A percentile compares a stretch with the other conserved stretches of the same genome.
phyloP scores from a whole-genome alignment of 2,888 invertebrate genomes.

The Drosophila setosimentum region DNA sequence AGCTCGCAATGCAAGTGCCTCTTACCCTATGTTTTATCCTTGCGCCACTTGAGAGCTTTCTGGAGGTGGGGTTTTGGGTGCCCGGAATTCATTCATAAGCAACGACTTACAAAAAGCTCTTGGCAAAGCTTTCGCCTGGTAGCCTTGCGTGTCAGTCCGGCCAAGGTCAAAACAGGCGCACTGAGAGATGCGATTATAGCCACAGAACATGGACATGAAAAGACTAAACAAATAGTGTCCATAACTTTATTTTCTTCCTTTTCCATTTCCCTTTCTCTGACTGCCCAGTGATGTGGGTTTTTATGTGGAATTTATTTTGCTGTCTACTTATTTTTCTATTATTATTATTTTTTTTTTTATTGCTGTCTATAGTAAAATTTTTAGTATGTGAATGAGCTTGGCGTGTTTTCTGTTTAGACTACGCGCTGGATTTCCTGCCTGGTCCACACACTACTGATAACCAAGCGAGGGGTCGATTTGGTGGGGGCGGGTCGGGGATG shows the following conservation, averaged over 20 bases:
- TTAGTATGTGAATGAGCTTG: neutral
- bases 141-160: conserved; percentile 54
- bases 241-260: conserved; percentile 14
- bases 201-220: conserved; percentile 35
- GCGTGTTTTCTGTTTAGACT: conserved; percentile 18
- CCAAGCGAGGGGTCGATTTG: neutral
- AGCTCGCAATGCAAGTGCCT: conserved; percentile 14
- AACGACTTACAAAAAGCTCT: conserved; percentile 15
- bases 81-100: conserved; percentile 55
- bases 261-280: neutral
- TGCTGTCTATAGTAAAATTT: conserved; percentile 12
- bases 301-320: conserved; percentile 12
- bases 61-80: neutral
- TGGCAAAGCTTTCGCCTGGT: conserved; percentile 36
- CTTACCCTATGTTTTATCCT: conserved; percentile 45
- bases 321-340: conserved; percentile 3
- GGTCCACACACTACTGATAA: conserved; percentile 41
- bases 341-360: neutral
- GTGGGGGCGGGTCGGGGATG: no score
- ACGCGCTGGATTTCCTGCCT: conserved; percentile 5
- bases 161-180: conserved; percentile 59
- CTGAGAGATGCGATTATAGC: conserved; percentile 16
- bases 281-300: conserved; percentile 3
- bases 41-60: conserved; percentile 57
- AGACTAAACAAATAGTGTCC: conserved; percentile 34